Percentiles rank a stretch among this genome's conserved stretches.
These are phyloP conservation scores for Hydrozoanthus gracilis DNA, from an alignment of 92 coral and sea anemone genomes.

Conservation along the genomic window DNA sequence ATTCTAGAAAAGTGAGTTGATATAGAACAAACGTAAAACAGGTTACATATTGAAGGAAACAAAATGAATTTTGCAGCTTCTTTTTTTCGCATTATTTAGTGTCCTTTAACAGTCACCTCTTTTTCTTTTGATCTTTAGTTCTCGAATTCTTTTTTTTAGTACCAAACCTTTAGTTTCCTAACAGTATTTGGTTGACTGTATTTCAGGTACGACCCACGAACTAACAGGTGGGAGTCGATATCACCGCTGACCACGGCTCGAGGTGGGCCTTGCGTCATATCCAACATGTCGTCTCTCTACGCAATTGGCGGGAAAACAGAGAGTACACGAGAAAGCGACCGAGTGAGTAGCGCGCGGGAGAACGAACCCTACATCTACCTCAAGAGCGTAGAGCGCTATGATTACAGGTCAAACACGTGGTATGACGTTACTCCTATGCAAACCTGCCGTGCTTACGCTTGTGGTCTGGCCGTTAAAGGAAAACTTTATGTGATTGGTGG, in stretches of 20 bases:
- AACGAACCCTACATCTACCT: constrained; percentile 76
- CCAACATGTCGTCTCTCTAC: constrained; percentile 74
- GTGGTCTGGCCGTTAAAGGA: constrained; percentile 75
- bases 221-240: constrained; percentile 84
- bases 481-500: constrained; percentile 85
- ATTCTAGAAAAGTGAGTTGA: too few relatives aligned
- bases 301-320: constrained; percentile 98
- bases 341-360: constrained; percentile 39
- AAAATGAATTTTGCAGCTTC: too few relatives aligned
- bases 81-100: too few relatives aligned
- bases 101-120: background rate
- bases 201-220: constrained; percentile 75
- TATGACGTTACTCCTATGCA: constrained; percentile 76
- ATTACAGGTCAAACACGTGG: constrained; percentile 80
- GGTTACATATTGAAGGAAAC: too few relatives aligned
- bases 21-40: too few relatives aligned
- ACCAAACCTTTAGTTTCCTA: background rate
- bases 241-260: constrained; percentile 84
- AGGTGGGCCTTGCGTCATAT: constrained; percentile 95
- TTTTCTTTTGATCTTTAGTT: background rate
- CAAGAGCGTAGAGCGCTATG: constrained; percentile 79
- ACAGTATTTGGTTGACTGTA: background rate
- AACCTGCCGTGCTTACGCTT: constrained; percentile 90
- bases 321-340: constrained; percentile 63
- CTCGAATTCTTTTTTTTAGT: too few relatives aligned